These are phyloP conservation scores for Percina caprodes DNA, from an alignment of 2,113 vertebrate species.

Conservation along the genomic window DNA sequence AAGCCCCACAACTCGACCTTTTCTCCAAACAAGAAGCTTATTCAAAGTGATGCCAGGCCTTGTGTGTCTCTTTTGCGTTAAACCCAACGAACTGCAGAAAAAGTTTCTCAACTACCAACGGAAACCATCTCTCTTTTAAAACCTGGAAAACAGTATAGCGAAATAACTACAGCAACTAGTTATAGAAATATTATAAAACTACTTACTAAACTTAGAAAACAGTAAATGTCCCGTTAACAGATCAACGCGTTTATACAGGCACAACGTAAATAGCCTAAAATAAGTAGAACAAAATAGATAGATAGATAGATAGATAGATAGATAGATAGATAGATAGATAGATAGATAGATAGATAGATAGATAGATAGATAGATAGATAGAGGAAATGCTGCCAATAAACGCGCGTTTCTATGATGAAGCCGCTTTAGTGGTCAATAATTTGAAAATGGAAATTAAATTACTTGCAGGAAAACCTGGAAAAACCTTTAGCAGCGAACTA, in stretches of 20 bases:
- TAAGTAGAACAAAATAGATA: no score
- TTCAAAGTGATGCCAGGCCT: not conserved
- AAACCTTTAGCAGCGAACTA: constrained; percentile 21
- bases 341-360: no score
- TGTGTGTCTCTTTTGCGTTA: not conserved
- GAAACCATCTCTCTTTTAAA: not conserved
- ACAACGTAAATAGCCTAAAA: no score
- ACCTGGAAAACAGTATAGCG: not conserved
- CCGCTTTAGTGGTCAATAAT: constrained; percentile 40
- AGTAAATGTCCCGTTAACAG: not conserved
- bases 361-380: no score
- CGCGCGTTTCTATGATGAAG: constrained; percentile 1
- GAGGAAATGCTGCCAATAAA: not conserved
- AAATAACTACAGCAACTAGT: not conserved
- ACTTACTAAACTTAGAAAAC: not conserved
- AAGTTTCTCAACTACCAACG: not conserved
- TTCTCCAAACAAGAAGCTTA: not conserved
- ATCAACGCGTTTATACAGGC: no score
- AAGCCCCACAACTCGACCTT: not conserved
- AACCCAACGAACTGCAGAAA: not conserved
- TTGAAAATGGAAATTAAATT: constrained; percentile 3
- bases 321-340: no score
- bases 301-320: no score
- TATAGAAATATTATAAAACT: not conserved
- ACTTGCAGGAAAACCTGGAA: constrained; percentile 22